Evolutionary conservation across 2,113 vertebrate genomes (phyloP).

Genomic region (Muntiacus muntjak): DNA sequence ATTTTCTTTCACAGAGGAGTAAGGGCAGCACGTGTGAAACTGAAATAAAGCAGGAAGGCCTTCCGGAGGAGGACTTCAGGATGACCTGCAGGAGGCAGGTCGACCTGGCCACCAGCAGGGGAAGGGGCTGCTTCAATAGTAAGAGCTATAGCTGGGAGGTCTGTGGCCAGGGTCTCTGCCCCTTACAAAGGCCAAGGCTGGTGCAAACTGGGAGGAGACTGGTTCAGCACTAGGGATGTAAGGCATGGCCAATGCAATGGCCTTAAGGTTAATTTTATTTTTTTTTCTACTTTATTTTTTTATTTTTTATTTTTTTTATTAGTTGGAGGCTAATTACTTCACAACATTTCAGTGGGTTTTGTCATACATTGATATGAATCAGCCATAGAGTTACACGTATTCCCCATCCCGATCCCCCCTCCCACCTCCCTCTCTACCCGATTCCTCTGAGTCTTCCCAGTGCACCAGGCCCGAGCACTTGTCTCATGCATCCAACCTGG

Average conservation of each 20-base stretch:
- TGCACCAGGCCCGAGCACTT: too few species aligned
- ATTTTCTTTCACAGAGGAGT: not conserved
- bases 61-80: not conserved
- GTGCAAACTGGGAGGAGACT: not conserved
- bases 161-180: not conserved
- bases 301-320: too few species aligned
- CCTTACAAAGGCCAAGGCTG: not conserved
- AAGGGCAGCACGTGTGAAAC: not conserved
- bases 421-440: too few species aligned
- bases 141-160: not conserved
- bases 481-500: too few species aligned
- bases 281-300: too few species aligned
- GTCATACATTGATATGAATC: too few species aligned
- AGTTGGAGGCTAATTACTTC: too few species aligned
- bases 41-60: not conserved
- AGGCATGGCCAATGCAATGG: not conserved
- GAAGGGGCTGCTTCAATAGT: not conserved
- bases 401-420: too few species aligned
- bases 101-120: not conserved
- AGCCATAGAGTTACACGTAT: too few species aligned
- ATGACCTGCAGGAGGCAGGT: not conserved
- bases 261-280: too few species aligned
- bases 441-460: too few species aligned
- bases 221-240: not conserved
- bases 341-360: too few species aligned